Conservation (phyloP, 1,140 invertebrate genomes). For the Drosophila prosaltans region DNA sequence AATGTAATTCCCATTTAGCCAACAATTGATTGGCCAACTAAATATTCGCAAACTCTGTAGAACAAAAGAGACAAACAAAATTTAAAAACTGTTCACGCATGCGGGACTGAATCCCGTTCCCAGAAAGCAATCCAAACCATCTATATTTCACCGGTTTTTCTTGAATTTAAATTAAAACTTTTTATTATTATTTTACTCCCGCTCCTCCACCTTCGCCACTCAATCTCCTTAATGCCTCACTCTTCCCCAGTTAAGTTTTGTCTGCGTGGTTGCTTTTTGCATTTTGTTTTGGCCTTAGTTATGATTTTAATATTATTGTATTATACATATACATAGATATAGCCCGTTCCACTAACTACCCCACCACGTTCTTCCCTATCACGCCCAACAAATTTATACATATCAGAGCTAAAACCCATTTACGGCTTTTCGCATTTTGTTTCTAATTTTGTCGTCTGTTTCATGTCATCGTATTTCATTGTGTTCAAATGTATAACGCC, state of each 20-base stretch:
- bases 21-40: slow-evolving; percentile 8
- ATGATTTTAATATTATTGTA: slow-evolving; percentile 49
- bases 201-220: neutral
- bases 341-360: neutral
- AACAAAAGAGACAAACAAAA: slow-evolving; percentile 2
- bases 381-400: slow-evolving; percentile 14
- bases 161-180: slow-evolving; percentile 52
- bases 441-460: slow-evolving; percentile 43
- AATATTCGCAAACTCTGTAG: too few species aligned
- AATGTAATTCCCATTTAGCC: too few species aligned
- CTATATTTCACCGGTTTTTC: slow-evolving; percentile 56
- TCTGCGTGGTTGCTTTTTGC: slow-evolving; percentile 23
- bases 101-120: slow-evolving; percentile 25
- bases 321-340: neutral
- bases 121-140: slow-evolving; percentile 2
- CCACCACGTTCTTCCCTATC: neutral
- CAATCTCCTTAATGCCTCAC: neutral
- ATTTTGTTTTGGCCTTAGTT: slow-evolving; percentile 45
- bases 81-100: slow-evolving; percentile 15
- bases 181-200: slow-evolving; percentile 17
- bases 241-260: slow-evolving; percentile 26
- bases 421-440: slow-evolving; percentile 30
- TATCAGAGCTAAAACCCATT: slow-evolving; percentile 36
- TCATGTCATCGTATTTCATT: slow-evolving; percentile 39
- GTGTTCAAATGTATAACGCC: slow-evolving; percentile 69